Evolutionary conservation across 1,140 invertebrate genomes (phyloP), one percentile per base, ranked within the genome.

Genomic region (Thalassaphorura encarpata): DNA sequence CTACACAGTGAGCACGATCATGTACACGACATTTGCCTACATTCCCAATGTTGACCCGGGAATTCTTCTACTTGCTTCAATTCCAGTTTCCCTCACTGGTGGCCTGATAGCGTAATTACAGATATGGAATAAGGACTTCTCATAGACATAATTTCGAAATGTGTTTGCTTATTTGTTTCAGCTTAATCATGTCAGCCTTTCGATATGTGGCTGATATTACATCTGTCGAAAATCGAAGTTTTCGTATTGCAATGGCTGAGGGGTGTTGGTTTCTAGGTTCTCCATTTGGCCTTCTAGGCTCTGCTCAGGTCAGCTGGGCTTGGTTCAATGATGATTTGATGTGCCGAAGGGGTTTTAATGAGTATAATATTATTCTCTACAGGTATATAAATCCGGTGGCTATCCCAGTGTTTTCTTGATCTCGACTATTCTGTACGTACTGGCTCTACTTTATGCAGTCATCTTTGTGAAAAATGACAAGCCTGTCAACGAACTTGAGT

Each of bases 1-100:
- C 11, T 54, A 48, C 40, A 39, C 39, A 13, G 4, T 53, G 5
- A 39, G 41, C 3, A 21, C 45, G 5, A n/a, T 53, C 21, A 8
- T 54, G 23, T 28, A 31, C 40, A n/a, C 33, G 15, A 15, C 29
- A 6, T 52, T 47, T 31, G 50, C 43, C 13, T n/a, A 40, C 15
- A n/a, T 49, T 8, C 41, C 54, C 2, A n/a, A 47, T 24, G 4
- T 49, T 1, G 24, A 40, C 11, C 56, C 56, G 5, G 29, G n/a
- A 1, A 4, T 55, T 11, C 5, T 51, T 6, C 51, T 58, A 1
- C 21, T 45, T 6, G 28, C 41, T 2, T 58, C 56, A 1, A 39
- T 58, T 28, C 56, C 56, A 18, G 29, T 54, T 27, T 46, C 56
- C 8, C 41, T 58, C 16, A 28, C 41, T 8, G 56, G 56, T 15